A percentile compares a stretch with the other conserved stretches of the same genome.
Evolutionary conservation across 2,888 invertebrate genomes (phyloP).

Genomic region (Ceratothoa steindachneri): DNA sequence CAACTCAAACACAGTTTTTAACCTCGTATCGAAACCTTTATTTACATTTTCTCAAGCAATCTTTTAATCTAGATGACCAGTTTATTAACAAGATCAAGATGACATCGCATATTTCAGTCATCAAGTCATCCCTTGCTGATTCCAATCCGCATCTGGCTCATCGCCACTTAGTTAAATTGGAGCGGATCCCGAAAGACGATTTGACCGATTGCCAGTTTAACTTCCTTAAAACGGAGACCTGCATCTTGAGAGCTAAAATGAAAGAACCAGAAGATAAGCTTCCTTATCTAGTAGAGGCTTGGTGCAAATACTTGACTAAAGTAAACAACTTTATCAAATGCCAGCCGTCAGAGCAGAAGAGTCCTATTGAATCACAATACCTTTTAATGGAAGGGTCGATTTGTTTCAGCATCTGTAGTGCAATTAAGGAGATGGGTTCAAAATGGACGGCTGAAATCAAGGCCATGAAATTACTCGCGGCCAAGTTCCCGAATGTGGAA

Average conservation of each 20-base stretch:
- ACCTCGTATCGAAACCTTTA: conserved; percentile 36
- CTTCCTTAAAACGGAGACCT: conserved; percentile 29
- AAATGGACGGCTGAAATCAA: conserved; percentile 18
- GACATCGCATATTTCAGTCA: conserved; percentile 24
- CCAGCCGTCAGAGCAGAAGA: not conserved
- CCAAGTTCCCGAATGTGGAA: conserved; percentile 21
- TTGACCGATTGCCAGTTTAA: conserved; percentile 22
- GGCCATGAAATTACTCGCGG: conserved; percentile 25
- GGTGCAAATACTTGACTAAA: conserved; percentile 34
- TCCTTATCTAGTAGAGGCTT: conserved; percentile 35
- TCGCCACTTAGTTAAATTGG: conserved; percentile 30
- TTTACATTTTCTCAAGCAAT: conserved; percentile 23
- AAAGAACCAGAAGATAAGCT: conserved; percentile 20
- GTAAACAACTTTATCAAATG: conserved; percentile 19
- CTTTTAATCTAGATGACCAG: not conserved
- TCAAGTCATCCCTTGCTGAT: conserved; percentile 27
- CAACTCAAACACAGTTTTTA: conserved; percentile 23
- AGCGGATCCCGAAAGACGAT: conserved; percentile 13
- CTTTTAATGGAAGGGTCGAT: conserved; percentile 26
- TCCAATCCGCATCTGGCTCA: conserved; percentile 34
- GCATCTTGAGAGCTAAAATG: conserved; percentile 21
- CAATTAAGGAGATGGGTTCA: conserved; percentile 25
- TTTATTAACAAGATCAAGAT: conserved; percentile 28
- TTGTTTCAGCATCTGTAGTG: conserved; percentile 24
- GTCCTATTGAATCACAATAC: conserved; percentile 25